Evolutionary conservation across 2,888 invertebrate species (phyloP).

Genomic region (Villa cingulata): DNA sequence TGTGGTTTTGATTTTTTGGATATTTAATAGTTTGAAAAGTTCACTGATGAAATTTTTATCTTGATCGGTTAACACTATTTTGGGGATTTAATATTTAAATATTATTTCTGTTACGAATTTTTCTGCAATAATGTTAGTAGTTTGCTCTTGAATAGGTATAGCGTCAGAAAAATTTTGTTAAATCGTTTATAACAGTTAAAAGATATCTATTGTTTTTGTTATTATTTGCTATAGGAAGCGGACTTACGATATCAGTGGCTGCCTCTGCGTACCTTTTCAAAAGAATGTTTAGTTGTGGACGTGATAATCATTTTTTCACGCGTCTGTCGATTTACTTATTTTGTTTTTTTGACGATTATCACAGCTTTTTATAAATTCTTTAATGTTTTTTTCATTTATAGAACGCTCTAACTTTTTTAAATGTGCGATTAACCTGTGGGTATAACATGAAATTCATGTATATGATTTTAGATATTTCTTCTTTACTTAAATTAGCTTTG

Average conservation of each 20-base stretch:
- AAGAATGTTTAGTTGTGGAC: too few species aligned
- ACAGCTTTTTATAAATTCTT: slow-evolving; percentile 21
- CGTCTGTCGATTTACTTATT: slow-evolving; percentile 14
- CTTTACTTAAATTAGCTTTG: too few species aligned
- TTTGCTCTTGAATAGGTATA: too few species aligned
- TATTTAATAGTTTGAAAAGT: not conserved
- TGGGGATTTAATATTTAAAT: not conserved
- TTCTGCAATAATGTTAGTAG: slow-evolving; percentile 23
- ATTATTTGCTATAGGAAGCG: slow-evolving; percentile 15
- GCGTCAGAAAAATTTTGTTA: slow-evolving; percentile 21
- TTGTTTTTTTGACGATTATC: not conserved
- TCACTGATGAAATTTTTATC: too few species aligned
- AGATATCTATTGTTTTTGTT: slow-evolving; percentile 19
- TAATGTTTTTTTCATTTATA: slow-evolving; percentile 23
- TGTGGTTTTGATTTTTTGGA: not conserved
- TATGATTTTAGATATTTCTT: too few species aligned
- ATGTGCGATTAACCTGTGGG: slow-evolving; percentile 15
- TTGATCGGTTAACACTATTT: too few species aligned
- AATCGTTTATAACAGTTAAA: slow-evolving; percentile 20
- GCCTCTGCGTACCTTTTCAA: slow-evolving; percentile 21
- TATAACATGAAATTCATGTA: slow-evolving; percentile 11
- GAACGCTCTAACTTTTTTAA: slow-evolving; percentile 17
- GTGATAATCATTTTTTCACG: too few species aligned
- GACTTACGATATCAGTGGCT: slow-evolving; percentile 22
- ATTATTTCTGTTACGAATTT: not conserved